Base-by-base conservation (phyloP, 1,140 invertebrate genomes). In the Yoshiicerus persimilis region DNA sequence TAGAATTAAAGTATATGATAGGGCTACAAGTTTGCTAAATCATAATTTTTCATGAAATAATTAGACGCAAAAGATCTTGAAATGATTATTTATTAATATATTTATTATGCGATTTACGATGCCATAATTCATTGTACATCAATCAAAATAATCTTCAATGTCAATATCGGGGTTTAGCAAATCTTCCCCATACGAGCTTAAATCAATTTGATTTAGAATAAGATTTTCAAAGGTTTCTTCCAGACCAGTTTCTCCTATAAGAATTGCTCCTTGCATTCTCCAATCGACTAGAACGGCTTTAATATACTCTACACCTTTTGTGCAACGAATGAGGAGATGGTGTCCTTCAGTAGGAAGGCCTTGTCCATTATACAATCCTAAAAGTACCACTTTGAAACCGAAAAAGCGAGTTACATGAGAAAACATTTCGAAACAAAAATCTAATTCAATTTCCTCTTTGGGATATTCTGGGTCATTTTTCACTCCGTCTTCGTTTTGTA, bases 91-190 rank as follows among this genome's bases (percentile, higher is more conserved):
- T n/a, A n/a, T 3, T 47, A 47, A 47, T 41, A 20, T 47, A 47
- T 11, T 11, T 47, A 47, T 41, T 41, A 41, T 47, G 41, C 20
- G 41, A 1, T 47, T 47, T 47, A 47, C 2, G 20, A 1, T 4
- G 9, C 9, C 11, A 47, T 20, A 10, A 47, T 47, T 66, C 3
- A 23, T 25, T 66, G 25, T 10, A 5, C 13, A 87, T 92, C 91
- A 99, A 95, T 99, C 99, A 95, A 99, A 99, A 93, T 98, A 99
- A 94, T 99, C 99, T 92, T 99, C 98, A 92, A 99, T 98, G 93
- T 99, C 98, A 92, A 99, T 96, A 93, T 97, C 94, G 25, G 98
- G 98, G 94, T 99, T 96, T 5, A 99, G 94, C 89, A 99, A 95
- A 92, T 99, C 95, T 92, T 99, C 97, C 75, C 97, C 97, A 93